Conservation (phyloP, 2,113 vertebrate species). For the Piaya cayana region DNA sequence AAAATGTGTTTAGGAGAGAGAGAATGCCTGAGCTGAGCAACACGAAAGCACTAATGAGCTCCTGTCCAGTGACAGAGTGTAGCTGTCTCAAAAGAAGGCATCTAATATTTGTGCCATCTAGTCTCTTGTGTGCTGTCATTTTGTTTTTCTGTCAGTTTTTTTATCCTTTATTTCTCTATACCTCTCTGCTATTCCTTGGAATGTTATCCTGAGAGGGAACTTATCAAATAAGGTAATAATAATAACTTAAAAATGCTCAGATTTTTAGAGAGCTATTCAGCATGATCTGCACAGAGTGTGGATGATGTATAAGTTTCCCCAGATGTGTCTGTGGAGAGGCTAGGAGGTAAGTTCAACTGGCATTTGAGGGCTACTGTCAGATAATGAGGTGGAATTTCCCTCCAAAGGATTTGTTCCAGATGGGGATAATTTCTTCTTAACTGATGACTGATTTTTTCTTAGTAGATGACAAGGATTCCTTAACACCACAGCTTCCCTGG, state of each 20-base stretch:
- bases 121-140: background rate
- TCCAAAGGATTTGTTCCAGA: background rate
- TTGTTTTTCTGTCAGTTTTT: background rate
- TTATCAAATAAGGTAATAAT: no score
- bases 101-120: background rate
- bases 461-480: background rate
- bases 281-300: fast-evolving
- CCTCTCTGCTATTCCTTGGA: background rate
- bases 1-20: background rate
- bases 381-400: background rate
- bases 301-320: background rate
- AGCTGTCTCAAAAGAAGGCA: background rate
- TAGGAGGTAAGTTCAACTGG: no score
- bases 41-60: background rate
- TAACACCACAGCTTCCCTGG: no score
- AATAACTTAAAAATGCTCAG: background rate
- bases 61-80: fast-evolving
- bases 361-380: background rate
- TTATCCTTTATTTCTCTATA: background rate
- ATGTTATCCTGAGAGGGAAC: background rate
- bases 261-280: background rate
- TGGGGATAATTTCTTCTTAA: background rate
- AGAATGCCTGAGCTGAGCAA: background rate
- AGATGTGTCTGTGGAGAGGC: background rate
- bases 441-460: no score